Evolutionary conservation across 1,140 invertebrate genomes (phyloP), one percentile per base, ranked within the genome.

Genomic region (Zelostemma sp.): DNA sequence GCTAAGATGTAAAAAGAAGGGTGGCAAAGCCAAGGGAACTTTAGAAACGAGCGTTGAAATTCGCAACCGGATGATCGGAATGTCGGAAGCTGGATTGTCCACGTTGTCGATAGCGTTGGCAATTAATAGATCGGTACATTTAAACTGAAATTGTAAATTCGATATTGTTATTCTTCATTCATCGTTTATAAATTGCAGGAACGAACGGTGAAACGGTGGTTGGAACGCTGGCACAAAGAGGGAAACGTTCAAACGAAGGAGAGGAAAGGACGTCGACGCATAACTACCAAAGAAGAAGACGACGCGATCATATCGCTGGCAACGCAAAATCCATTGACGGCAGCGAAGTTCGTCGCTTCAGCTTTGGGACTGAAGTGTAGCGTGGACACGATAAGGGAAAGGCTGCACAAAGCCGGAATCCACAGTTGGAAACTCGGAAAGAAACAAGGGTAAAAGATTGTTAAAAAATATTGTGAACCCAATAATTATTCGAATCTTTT

Each of bases 381-480:
- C 31, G 83, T 85, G n/a, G 83, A 84, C 62, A 85, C 83, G 0
- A 80, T 85, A 21, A 77, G 83, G 49, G 84, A 86, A 65, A 74
- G 84, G 28, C 67, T 86, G 21, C 84, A 86, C 18, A 85, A 84
- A 68, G 84, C 84, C 56, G 84, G 84, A 25, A 85, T 86, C 68
- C 84, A 86, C 16, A 85, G 84, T 68, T 85, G 84, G 84, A 85
- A 85, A 41, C 69, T 85, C 9, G 84, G 82, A 6, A 85, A 85
- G 48, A 84, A 84, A 41, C 84, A 85, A 69, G 83, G 84, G 82
- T 84, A 60, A 8, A 54, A 35, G 31, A 28, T 51, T 59, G 9
- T 18, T 28, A 47, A 21, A 33, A 16, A 53, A 19, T 46, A 31
- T 47, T 9, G 11, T 35, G 8, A 4, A 25, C 33, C 8, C 28